These are phyloP conservation scores for Meloidogyne hapla DNA, from an alignment of 1,140 invertebrate species.

Conservation along the genomic window DNA sequence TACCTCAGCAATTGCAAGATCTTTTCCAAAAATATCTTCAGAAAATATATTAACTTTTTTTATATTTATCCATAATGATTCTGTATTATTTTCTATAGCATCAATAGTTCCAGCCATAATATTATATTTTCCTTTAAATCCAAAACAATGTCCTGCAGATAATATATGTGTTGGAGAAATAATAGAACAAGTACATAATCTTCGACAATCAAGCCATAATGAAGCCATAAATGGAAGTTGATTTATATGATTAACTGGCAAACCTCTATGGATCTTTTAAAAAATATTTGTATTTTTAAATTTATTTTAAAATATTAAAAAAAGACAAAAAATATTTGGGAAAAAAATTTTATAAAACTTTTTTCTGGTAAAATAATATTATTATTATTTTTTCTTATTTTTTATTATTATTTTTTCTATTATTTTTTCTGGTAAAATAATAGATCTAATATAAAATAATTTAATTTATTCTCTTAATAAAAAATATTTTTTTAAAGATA, in stretches of 20 bases:
- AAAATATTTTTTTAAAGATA: too few relatives aligned
- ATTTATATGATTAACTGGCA: background rate
- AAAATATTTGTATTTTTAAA: background rate
- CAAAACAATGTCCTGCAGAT: slow-evolving; percentile 21
- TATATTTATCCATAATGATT: background rate
- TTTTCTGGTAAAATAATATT: too few relatives aligned
- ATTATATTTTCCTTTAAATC: slow-evolving; percentile 16
- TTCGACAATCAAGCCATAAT: slow-evolving; percentile 12
- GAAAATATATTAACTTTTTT: slow-evolving; percentile 14
- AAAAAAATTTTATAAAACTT: too few relatives aligned
- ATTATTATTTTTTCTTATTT: too few relatives aligned
- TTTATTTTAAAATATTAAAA: background rate
- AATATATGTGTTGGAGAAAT: slow-evolving; percentile 2
- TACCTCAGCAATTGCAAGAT: slow-evolving; percentile 15
- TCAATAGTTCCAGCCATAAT: slow-evolving; percentile 14
- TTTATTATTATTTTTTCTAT: too few relatives aligned
- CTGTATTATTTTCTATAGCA: slow-evolving; percentile 12
- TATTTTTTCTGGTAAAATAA: too few relatives aligned
- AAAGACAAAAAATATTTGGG: too few relatives aligned
- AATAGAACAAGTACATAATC: slow-evolving; percentile 17
- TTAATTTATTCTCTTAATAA: background rate
- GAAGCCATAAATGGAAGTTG: slow-evolving; percentile 22
- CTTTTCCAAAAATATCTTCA: slow-evolving; percentile 17
- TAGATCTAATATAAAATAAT: too few relatives aligned
- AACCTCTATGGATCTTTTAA: slow-evolving; percentile 28